Base-by-base conservation (phyloP, 2,113 vertebrate species). In the Saguinus imperator region DNA sequence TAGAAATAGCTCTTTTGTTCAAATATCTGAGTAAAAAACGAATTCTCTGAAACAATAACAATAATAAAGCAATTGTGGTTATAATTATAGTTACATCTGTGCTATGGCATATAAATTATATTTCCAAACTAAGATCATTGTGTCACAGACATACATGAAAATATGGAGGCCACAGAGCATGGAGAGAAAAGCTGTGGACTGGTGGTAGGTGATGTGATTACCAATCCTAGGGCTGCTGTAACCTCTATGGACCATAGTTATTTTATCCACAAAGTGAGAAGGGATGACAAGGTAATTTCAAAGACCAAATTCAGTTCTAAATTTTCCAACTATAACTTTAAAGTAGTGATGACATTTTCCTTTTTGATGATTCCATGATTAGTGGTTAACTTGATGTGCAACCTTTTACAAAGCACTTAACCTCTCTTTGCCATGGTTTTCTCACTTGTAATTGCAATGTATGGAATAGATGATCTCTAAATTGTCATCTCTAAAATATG, bases 11-110 rank as follows among this genome's bases (percentile, higher is more conserved):
- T 66, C 91, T 20, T 17, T 48, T 27, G 35, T 55, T 85, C 55
- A 97, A 98, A 96, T 64, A 93, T 68, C 25, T 95, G 6, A 64
- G 43, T 92, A 58, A 88, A 94, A 88, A 27, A 20, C 3, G 66
- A 94, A 77, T 93, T 20, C 4, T 77, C 48, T 89, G 89, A 97
- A 95, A 50, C 45, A 94, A 12, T 21, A 84, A 58, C 1, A 50
- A 32, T 73, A 16, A 79, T 88, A 55, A 94, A 89, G 82, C 8
- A 93, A 79, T 10, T 50, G 6, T 72, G 32, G 11, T 35, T 77
- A 32, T 27, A 58, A 58, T 79, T 76, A 45, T 5, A 77, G 1
- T 58, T 70, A 57, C 40, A 6, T 21, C 17, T 48, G 18, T 81
- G 8, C 29, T 92, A 48, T 48, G 7, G 6, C 6, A 66, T 27